phyloP scores from a whole-genome alignment of 2,888 invertebrate species.

The Diarsia brunnea region DNA sequence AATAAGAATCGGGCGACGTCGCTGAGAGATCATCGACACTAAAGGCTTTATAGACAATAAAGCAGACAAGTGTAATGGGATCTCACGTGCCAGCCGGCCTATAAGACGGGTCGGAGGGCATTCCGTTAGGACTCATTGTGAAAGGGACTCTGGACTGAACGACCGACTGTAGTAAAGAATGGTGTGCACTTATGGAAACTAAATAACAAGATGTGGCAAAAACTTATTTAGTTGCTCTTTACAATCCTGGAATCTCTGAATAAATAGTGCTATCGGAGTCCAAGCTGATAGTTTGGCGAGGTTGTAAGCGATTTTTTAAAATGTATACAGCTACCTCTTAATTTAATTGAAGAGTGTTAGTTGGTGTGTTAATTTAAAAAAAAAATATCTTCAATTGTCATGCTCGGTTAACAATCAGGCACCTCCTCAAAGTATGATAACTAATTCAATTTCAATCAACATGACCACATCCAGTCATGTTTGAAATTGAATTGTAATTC shows the following conservation, averaged over 20 bases:
- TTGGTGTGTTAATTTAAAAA: conserved; percentile 7
- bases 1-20: conserved; percentile 72
- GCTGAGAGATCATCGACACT: conserved; percentile 80
- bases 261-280: conserved; percentile 11
- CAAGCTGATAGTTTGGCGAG: conserved; percentile 8
- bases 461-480: conserved; percentile 34
- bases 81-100: conserved; percentile 77
- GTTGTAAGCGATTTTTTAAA: conserved; percentile 16
- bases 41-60: conserved; percentile 87
- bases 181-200: conserved; percentile 61
- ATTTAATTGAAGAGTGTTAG: not conserved
- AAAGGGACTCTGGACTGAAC: conserved; percentile 57
- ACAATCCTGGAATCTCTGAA: not conserved
- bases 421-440: conserved; percentile 17
- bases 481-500: conserved; percentile 58
- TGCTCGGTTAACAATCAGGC: conserved; percentile 10
- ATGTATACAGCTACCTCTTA: conserved; percentile 3
- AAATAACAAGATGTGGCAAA: conserved; percentile 40
- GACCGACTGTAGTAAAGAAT: conserved; percentile 61
- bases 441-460: conserved; percentile 43
- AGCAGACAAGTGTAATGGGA: conserved; percentile 84
- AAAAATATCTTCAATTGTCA: not conserved
- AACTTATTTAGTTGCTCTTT: conserved; percentile 43
- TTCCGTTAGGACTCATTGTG: conserved; percentile 71
- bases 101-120: conserved; percentile 80